Base-by-base conservation (phyloP, 2,888 invertebrate species). In the Aplocera efformata region DNA sequence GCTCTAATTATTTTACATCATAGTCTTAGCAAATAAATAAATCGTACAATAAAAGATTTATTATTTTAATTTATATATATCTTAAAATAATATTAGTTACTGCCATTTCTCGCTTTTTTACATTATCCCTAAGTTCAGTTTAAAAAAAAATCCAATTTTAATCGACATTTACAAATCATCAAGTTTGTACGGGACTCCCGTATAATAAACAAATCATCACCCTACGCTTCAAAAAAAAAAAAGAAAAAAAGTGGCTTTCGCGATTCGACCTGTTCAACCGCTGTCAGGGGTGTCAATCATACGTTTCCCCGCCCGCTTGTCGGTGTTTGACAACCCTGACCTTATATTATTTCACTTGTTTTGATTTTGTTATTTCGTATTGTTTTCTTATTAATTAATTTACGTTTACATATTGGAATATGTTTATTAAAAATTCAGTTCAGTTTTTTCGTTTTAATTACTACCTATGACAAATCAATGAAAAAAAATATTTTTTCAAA, bases 261-360 rank as follows among this genome's bases (percentile, higher is more conserved):
- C 86, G 85, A 84, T 72, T 71, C 75, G 79, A 79, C 84, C 85
- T 80, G 81, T 81, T 80, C 77, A 79, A 75, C 79, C 79, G 79
- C 83, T 82, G 84, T 84, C 84, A 58, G 68, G 59, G 68, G 63
- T 83, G 85, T 80, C 85, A 85, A 82, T 84, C 85, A 83, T 48
- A 50, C 54, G 48, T 56, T 43, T 44, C 50, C 49, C 45, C 45
- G 49, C 50, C 50, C 39, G 43, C 53, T 38, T 41, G 50, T 49
- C 44, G 48, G 49, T 33, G 44, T 56, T 54, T 60, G 50, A 52
- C 56, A 56, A 48, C 46, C 50, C 48, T 50, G 42, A 50, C 49
- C 53, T 53, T 44, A 46, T 47, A 46, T 39, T 45, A 40, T 37
- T 48, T 42, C 45, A 48, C 45, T 45, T 50, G 38, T 39, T 50